Evolutionary conservation across 2,797 vertebrate species (phyloP), one percentile per base, ranked within the genome.

Genomic region (Xiphorhynchus erythropygius): DNA sequence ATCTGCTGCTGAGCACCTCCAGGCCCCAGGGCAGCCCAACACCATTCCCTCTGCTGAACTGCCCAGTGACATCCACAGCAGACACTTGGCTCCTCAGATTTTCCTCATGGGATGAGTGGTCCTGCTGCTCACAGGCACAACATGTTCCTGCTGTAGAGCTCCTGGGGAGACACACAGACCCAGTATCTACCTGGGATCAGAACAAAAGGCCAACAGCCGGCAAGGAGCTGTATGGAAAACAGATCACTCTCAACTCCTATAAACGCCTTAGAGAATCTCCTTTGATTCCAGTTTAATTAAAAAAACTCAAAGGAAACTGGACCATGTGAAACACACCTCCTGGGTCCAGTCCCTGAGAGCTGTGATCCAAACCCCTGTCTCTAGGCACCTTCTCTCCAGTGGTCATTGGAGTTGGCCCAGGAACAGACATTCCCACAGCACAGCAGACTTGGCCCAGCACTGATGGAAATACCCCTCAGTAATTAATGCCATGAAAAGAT

Each of bases 91-190:
- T 50, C 46, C 71, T 60, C 60, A 11, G 22, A 8, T 25, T 18
- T 8, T 71, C 70, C 74, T n/a, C 21, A 21, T 0, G 9, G 86
- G 53, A 60, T 2, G 0, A 67, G 52, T 32, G 33, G 47, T 10
- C 33, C 4, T 0, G 1, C 6, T 60, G 71, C 35, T 41, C 5
- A 1, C 11, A 7, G 30, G 75, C 81, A 2, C 22, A 53, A 12
- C 18, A 10, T 0, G 8, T 23, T 84, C 74, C 59, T 39, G 35
- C 27, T 75, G 67, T 52, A n/a, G 76, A 42, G 33, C 5, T 76
- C 70, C 62, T n/a, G 84, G 47, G 69, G 25, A 63, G 70, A 84
- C 7, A 11, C 0, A 4, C 60, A 71, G 44, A 30, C 7, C 46
- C 55, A 18, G 59, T 0, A 0, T 21, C 57, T 3, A 7, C 14